A percentile compares a stretch with the other conserved stretches of the same genome.
Conservation (phyloP, 1,140 invertebrate species). For the Metaphire vulgaris region DNA sequence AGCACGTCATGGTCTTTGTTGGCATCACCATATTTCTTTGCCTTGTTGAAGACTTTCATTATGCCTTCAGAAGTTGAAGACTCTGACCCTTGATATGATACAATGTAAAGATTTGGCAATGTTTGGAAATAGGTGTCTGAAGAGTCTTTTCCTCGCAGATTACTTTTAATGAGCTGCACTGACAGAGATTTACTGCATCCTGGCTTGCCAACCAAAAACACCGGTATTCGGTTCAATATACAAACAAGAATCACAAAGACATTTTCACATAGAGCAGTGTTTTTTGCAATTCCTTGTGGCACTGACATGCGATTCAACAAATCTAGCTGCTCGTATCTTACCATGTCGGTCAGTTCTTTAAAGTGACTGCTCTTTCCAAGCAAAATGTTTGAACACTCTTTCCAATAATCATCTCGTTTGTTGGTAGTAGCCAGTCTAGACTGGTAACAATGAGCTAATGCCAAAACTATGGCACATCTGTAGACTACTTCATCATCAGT, state of each 20-base stretch:
- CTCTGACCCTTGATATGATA: conserved; percentile 35
- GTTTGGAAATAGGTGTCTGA: conserved; percentile 29
- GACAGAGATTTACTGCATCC: conserved; percentile 37
- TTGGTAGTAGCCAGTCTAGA: conserved; percentile 27
- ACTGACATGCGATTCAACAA: conserved; percentile 33
- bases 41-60: conserved; percentile 35
- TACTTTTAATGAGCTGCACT: conserved; percentile 34
- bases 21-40: conserved; percentile 30
- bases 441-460: conserved; percentile 33
- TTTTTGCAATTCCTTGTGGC: conserved; percentile 33
- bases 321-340: conserved; percentile 31
- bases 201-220: conserved; percentile 37
- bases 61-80: conserved; percentile 36
- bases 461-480: conserved; percentile 30
- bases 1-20: conserved; percentile 30
- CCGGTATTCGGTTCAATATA: conserved; percentile 34
- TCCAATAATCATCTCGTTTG: conserved; percentile 28
- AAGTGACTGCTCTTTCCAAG: neutral
- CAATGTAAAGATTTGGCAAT: conserved; percentile 32
- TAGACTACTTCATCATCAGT: neutral
- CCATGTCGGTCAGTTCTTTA: conserved; percentile 19
- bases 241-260: conserved; percentile 36
- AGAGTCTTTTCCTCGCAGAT: conserved; percentile 34
- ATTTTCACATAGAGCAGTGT: conserved; percentile 35
- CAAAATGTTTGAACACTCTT: conserved; percentile 27